A percentile compares a stretch with the other conserved stretches of the same genome.
phyloP scores from a whole-genome alignment of 2,797 vertebrate species.

The Silurus aristotelis region DNA sequence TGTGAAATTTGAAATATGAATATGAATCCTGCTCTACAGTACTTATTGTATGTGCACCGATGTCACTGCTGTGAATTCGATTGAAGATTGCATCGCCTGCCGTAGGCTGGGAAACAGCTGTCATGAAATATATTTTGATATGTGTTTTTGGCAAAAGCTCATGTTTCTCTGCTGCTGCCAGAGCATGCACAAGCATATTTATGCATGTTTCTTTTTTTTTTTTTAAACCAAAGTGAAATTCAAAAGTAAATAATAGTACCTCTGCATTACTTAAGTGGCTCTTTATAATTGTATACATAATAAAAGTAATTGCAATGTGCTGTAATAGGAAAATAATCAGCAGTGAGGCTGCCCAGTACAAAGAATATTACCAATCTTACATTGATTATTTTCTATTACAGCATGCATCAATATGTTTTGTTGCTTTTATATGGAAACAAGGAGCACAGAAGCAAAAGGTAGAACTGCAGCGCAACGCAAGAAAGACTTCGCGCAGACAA shows the following conservation, averaged over 20 bases:
- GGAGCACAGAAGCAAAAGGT: not conserved
- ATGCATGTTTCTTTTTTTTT: not conserved
- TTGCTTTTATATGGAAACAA: not conserved
- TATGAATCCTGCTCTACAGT: not conserved
- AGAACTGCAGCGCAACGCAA: not conserved
- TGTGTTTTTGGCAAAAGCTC: constrained; percentile 16
- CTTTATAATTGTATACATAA: not conserved
- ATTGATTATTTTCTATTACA: not conserved
- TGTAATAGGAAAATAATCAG: not conserved
- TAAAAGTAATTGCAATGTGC: not conserved
- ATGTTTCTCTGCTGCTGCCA: constrained; percentile 7
- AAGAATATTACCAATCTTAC: not conserved
- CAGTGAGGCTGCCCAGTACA: not conserved
- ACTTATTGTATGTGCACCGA: not conserved
- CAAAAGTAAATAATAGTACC: not conserved
- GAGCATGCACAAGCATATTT: not conserved
- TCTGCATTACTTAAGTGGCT: not conserved
- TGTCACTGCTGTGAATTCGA: constrained; percentile 9
- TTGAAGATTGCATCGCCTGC: not conserved
- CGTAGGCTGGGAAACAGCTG: constrained; percentile 24
- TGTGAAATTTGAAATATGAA: constrained; percentile 21
- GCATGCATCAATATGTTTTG: not conserved
- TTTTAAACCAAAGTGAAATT: not conserved
- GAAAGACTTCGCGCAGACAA: not conserved
- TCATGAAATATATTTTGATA: constrained; percentile 29